phyloP scores from a whole-genome alignment of 1,140 invertebrate genomes.

The Dendrolimus punctatus region DNA sequence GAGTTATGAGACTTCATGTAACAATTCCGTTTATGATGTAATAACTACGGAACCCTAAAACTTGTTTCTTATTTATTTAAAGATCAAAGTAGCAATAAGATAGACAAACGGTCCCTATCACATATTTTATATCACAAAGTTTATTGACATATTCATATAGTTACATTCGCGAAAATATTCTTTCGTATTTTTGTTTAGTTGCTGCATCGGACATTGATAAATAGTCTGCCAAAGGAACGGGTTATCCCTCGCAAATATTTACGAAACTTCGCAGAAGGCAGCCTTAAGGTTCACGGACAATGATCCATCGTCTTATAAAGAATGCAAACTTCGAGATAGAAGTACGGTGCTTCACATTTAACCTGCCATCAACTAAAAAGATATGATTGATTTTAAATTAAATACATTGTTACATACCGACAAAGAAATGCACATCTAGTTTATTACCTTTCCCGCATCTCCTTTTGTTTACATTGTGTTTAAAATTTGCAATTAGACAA shows the following conservation, averaged over 20 bases:
- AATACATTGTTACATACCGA: too few relatives aligned
- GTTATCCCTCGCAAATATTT: conserved; percentile 37
- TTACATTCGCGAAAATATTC: conserved; percentile 19
- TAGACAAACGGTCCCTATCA: too few relatives aligned
- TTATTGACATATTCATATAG: conserved; percentile 16
- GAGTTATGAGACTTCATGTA: too few relatives aligned
- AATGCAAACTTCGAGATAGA: conserved; percentile 6
- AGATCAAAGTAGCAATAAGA: background rate
- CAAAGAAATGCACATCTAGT: too few relatives aligned
- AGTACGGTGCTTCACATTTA: too few relatives aligned
- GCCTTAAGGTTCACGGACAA: conserved; percentile 10
- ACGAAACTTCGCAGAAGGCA: conserved; percentile 21
- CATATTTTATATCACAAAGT: conserved; percentile 1
- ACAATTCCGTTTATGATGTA: too few relatives aligned
- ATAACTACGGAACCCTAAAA: too few relatives aligned
- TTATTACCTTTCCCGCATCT: too few relatives aligned
- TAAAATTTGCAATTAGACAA: too few relatives aligned
- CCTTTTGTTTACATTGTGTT: too few relatives aligned
- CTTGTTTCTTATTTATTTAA: background rate
- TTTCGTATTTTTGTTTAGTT: conserved; percentile 29
- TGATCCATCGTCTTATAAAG: conserved; percentile 26
- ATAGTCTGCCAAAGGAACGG: conserved; percentile 34
- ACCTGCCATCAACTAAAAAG: too few relatives aligned
- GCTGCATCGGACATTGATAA: conserved; percentile 38
- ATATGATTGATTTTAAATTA: too few relatives aligned